A percentile compares a stretch with the other conserved stretches of the same genome.
Evolutionary conservation across 1,140 invertebrate genomes (phyloP).

Genomic region (Drosophila setifemur): DNA sequence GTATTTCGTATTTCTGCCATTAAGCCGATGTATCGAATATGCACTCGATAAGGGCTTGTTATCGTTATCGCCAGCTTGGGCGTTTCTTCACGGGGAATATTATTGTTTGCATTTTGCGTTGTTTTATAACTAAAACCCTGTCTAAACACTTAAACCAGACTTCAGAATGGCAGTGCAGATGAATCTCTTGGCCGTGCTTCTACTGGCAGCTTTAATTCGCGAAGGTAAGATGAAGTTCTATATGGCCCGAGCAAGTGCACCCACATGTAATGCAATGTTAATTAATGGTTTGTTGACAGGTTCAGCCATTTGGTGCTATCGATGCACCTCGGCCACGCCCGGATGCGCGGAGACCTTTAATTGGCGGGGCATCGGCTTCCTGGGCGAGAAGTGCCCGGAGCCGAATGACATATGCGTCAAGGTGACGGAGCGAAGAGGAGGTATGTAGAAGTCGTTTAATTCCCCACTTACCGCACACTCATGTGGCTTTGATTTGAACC

Average conservation of each 20-base stretch:
- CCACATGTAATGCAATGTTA: background rate
- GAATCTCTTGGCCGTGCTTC: slow-evolving; percentile 17
- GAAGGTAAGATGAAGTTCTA: slow-evolving; percentile 37
- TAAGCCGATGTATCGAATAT: background rate
- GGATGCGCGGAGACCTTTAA: slow-evolving; percentile 93
- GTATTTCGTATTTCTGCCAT: background rate
- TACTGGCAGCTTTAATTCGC: slow-evolving; percentile 42
- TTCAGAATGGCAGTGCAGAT: slow-evolving; percentile 23
- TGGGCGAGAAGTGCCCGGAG: slow-evolving; percentile 91
- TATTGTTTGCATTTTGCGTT: slow-evolving; percentile 2
- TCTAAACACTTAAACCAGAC: background rate
- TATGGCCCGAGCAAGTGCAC: background rate
- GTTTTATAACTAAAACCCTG: slow-evolving; percentile 1
- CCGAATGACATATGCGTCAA: slow-evolving; percentile 95
- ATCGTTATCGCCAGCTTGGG: slow-evolving; percentile 38
- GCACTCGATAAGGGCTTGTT: background rate
- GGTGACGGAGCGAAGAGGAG: slow-evolving; percentile 93
- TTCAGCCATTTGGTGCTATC: slow-evolving; percentile 90
- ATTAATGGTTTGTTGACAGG: slow-evolving; percentile 67
- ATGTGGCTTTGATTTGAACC: background rate
- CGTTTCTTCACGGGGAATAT: slow-evolving; percentile 42
- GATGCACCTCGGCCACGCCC: slow-evolving; percentile 93
- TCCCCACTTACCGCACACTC: background rate
- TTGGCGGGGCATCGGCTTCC: slow-evolving; percentile 87
- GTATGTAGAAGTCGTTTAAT: slow-evolving; percentile 83